Base-by-base conservation (phyloP, 2,888 invertebrate species). In the Ischnus inquisitorius region DNA sequence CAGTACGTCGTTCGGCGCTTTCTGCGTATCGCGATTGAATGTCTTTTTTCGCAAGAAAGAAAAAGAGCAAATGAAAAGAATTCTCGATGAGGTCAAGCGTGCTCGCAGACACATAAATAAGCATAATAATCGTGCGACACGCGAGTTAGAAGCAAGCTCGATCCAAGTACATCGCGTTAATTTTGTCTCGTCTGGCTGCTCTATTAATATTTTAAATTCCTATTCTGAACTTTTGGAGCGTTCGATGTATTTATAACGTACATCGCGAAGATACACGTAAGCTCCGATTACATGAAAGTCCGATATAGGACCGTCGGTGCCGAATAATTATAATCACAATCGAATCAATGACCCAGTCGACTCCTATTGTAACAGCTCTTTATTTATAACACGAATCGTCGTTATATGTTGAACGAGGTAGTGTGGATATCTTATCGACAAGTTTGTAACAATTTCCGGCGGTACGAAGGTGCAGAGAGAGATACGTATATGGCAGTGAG, bases 391-490 rank as follows among this genome's bases (percentile, higher is more conserved):
- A 10, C 8, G 3, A 12, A 6, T 16, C 22, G 8, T 54, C 12
- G 12, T 46, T 1, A 14, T 0, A 34, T 34, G 8, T 34, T 34
- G 8, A 34, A 6, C 34, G 34, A 2, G 34, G 8, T 34, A 22
- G 4, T 25, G 34, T 22, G 19, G 54, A 57, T 25, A 60, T 60
- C 41, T 43, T 43, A 41, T 25, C 41, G 57, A 54, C 19, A 43
- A 71, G 57, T 57, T 71, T 57, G 60, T 60, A 62, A 62, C 34
- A 76, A 76, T 22, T 74, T 46, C 3, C n/a, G 69, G 28, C 28
- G 25, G 34, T 78, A 12, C 22, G 39, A 28, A 79, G 60, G 68
- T 10, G 43, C 19, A 3, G 34, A 57, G 2, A 22, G 16, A n/a
- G 22, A 22, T 39, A 10, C 41, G 43, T 19, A 2, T 2, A 14